Base-by-base conservation (phyloP, 2,113 vertebrate species). In the Tyto alba region DNA sequence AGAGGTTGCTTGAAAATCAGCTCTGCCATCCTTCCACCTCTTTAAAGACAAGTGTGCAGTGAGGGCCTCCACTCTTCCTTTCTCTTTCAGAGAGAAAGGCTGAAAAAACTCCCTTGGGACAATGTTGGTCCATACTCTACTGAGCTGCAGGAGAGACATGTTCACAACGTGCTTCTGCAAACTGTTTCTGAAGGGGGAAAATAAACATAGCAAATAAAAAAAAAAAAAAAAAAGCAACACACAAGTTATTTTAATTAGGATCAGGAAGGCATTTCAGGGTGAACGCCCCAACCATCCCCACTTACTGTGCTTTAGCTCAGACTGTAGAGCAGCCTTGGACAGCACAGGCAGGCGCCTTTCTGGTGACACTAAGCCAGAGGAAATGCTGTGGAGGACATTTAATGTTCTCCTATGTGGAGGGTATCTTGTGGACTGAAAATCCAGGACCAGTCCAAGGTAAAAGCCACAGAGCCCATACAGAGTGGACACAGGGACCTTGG, bases 311-410 rank as follows among this genome's bases (percentile, higher is more conserved):
- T 59, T 50, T 4, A 29, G 16, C 3, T 74, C 48, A 32, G 27
- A 2, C 36, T 45, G 76, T 50, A 55, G n/a, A 63, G 53, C 43
- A 13, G 66, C 5, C 67, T 55, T 41, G 52, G 78, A 14, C 27
- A 2, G 2, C 36, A 26, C 77, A 20, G 8, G 32, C 1, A 2
- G 16, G 7, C 2, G 2, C 27, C 9, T 34, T 29, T 23, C n/a
- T 41, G 48, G 26, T 8, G 29, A 72, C 52, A 26, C 20, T 11
- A 34, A 89, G n/a, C 20, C 89, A 76, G 63, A 63, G 67, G 27
- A 40, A 29, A 3, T 17, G 32, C 48, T 60, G 19, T 18, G 30
- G 32, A 88, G 78, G 29, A 81, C 36, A 29, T 32, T 40, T 17
- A 3, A 29, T 12, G 36, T 25, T 68, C 48, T 76, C 78, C 48